Evolutionary conservation across 2,113 vertebrate species (phyloP), one percentile per base, ranked within the genome.

Genomic region (Rhodinocichla rosea): DNA sequence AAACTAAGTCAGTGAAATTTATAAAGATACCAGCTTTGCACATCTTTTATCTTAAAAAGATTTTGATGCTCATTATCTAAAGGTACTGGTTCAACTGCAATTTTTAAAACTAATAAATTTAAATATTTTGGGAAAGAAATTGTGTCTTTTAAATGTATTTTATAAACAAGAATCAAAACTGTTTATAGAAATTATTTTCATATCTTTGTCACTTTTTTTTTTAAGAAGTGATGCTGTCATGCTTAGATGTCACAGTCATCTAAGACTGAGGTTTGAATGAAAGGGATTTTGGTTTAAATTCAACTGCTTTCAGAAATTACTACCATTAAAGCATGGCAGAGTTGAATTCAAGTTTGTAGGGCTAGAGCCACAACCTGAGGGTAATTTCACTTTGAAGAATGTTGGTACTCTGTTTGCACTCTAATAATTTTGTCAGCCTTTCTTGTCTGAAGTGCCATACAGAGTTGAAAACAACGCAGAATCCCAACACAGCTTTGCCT

Each of bases 251-350:
- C 42, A 49, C 79, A n/a, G n/a, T n/a, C n/a, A 47, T 83, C 53
- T 44, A 79, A 92, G 85, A 83, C 2, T 94, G 70, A 81, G 81
- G 77, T 83, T 64, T 91, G 70, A 96, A 80, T 82, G 39, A 74
- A 94, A 90, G 47, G 65, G 33, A 83, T 67, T 49, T 39, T 95
- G 82, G 35, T 94, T 83, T 92, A 87, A 76, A 78, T 71, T 90
- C 89, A 89, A 24, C 39, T 30, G 42, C 6, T 28, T 71, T 49
- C 39, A 90, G 60, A 92, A 96, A 75, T 75, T 79, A 49, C 23
- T 49, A 39, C 47, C 57, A 76, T 42, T 68, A 92, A 17, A 87
- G 21, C 19, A 37, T 44, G n/a, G 62, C 68, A 13, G 26, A 65
- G n/a, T 24, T 74, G 11, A 83, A 47, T 69, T 84, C 13, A 49